Conservation (phyloP, 1,140 invertebrate genomes). For the Euwallacea fornicatus region DNA sequence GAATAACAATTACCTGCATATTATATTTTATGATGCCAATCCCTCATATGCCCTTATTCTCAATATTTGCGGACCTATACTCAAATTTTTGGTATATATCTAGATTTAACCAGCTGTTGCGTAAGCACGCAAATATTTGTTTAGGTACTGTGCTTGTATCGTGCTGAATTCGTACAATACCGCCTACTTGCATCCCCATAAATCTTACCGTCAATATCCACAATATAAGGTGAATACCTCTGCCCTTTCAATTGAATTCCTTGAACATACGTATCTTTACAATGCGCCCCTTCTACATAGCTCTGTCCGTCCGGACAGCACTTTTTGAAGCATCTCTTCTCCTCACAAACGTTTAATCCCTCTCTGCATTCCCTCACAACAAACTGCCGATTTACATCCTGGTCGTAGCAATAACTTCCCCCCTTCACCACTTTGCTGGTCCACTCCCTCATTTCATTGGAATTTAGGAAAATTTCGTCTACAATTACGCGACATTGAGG, state of each 20-base stretch:
- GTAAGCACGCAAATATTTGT: no score
- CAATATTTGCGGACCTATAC: no score
- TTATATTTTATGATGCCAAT: no score
- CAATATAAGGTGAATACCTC: constrained; percentile 31
- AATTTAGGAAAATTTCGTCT: constrained; percentile 32
- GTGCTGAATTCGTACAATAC: no score
- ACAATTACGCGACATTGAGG: constrained; percentile 39
- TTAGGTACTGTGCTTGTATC: no score
- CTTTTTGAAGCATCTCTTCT: constrained; percentile 41
- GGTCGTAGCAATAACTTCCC: constrained; percentile 37
- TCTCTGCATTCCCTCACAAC: constrained; percentile 41
- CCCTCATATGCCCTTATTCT: no score
- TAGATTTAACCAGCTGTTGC: no score
- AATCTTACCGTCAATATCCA: constrained; percentile 37
- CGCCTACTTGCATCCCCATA: background rate
- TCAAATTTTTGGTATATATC: no score
- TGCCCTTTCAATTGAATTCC: constrained; percentile 36
- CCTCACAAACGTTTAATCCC: constrained; percentile 29
- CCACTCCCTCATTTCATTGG: constrained; percentile 10
- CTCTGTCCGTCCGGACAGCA: constrained; percentile 47
- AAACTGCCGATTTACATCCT: constrained; percentile 16
- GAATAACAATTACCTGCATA: no score
- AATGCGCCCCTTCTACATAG: constrained; percentile 39
- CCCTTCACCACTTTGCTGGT: no score
- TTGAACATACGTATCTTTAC: constrained; percentile 39